These are phyloP conservation scores for Formica selysi DNA, from an alignment of 1,140 invertebrate genomes.

Conservation along the genomic window DNA sequence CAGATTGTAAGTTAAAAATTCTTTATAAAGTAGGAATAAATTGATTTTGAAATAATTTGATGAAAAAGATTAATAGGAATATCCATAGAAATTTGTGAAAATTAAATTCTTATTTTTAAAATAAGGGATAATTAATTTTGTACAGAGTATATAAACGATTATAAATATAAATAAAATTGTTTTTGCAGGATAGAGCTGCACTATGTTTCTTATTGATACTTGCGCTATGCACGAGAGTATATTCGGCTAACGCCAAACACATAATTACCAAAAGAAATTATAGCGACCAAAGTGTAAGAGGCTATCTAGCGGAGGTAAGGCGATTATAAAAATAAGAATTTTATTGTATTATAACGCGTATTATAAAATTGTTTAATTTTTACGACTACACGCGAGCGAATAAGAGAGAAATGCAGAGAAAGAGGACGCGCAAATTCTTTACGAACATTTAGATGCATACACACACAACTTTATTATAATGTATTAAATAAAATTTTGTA, in stretches of 20 bases:
- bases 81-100: neutral
- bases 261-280: conserved; percentile 89
- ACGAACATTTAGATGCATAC: too few species aligned
- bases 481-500: too few species aligned
- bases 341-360: neutral
- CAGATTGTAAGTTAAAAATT: neutral
- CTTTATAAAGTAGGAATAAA: neutral
- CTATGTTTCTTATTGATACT: conserved; percentile 74
- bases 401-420: neutral
- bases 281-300: conserved; percentile 92
- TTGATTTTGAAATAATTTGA: neutral
- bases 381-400: neutral
- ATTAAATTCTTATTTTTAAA: neutral
- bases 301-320: conserved; percentile 92
- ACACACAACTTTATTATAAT: too few species aligned
- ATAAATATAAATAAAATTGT: conserved; percentile 21
- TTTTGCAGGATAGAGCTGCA: conserved; percentile 65
- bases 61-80: neutral
- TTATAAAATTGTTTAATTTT: neutral
- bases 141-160: neutral
- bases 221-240: conserved; percentile 72
- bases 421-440: neutral
- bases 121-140: neutral
- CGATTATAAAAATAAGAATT: neutral
- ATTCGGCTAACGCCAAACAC: conserved; percentile 77